Base-by-base conservation (phyloP, 2,113 vertebrate species). In the Chelonoidis abingdonii region DNA sequence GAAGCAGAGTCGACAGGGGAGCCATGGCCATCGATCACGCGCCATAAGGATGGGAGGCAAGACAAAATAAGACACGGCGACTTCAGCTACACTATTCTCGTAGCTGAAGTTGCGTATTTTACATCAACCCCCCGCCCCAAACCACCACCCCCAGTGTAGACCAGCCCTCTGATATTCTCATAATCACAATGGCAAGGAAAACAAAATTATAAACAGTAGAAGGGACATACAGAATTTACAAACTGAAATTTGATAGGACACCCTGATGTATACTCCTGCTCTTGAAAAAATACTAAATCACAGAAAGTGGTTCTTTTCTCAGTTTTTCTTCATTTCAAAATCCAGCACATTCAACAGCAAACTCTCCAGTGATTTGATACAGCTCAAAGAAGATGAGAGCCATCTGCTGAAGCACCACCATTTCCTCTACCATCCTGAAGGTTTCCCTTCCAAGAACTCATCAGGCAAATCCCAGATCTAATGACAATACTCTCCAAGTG, bases 361-460 rank as follows among this genome's bases (percentile, higher is more conserved):
- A 41, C 4, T 83, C 24, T 11, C 12, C 49, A 16, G 3, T 10
- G 16, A 80, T 10, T 53, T 78, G 3, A 5, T 65, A 41, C 83
- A 81, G 92, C 79, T 92, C 31, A 2, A 95, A 97, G 96, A 82
- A 93, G 59, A 0, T 17, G 89, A 97, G 85, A 93, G 96, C 95
- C 95, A 95, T 91, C 96, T 97, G 19, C 84, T 96, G 97, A 97
- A 93, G 89, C 8, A 85, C 14, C 22, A 82, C 5, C 82, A 62
- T 84, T 38, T 62, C 6, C 53, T 87, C 11, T 29, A 41, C 3
- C 2, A 50, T 88, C 22, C 25, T 59, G 1, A 62, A 90, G 11
- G 24, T 52, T 83, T 38, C 65, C 44, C 1, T 89, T 52, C 25
- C 38, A 49, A 89, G 93, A 19, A 76, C 5, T 21, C 31, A n/a